A percentile compares a stretch with the other conserved stretches of the same genome.
phyloP scores from a whole-genome alignment of 2,113 vertebrate species.

The Osmerus eperlanus region DNA sequence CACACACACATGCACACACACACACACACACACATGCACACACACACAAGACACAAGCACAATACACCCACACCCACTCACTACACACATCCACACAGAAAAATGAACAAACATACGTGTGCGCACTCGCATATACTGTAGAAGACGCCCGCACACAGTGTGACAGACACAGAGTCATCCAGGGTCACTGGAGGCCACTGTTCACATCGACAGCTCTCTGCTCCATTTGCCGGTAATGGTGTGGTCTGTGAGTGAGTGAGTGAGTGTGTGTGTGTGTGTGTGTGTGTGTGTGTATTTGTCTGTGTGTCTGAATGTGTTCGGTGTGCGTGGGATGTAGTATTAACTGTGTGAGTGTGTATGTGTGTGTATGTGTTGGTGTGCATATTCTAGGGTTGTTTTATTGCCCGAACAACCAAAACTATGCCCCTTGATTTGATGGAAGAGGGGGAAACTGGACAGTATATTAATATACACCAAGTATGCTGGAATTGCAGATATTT shows the following conservation, averaged over 20 bases:
- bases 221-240: background rate
- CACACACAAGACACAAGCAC: conserved; percentile 4
- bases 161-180: background rate
- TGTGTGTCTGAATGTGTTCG: background rate
- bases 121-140: background rate
- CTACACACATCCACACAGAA: background rate
- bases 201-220: background rate
- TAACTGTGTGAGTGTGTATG: background rate
- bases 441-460: too few relatives aligned
- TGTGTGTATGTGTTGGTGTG: conserved; percentile 7
- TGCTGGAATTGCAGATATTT: background rate
- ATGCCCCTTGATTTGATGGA: too few relatives aligned
- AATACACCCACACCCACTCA: background rate
- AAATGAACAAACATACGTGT: background rate
- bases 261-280: too few relatives aligned
- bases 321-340: background rate
- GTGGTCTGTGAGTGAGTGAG: background rate
- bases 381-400: background rate
- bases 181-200: background rate
- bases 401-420: too few relatives aligned
- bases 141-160: background rate
- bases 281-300: too few relatives aligned
- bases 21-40: background rate
- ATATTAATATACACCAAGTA: background rate
- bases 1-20: background rate